Evolutionary conservation across 1,140 invertebrate species (phyloP).

Genomic region (Drosophila teissieri): DNA sequence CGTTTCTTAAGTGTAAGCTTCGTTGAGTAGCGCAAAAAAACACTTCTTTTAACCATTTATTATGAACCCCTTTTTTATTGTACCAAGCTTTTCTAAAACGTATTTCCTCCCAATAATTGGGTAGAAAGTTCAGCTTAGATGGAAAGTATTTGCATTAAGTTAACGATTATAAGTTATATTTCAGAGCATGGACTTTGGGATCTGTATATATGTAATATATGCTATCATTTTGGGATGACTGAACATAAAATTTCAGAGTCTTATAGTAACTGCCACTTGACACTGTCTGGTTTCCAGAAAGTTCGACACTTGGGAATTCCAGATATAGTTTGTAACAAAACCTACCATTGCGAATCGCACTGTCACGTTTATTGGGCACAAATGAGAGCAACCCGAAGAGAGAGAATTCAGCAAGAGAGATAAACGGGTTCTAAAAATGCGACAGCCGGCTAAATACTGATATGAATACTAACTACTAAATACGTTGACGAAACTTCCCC

Average conservation of each 20-base stretch:
- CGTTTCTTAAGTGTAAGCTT: neutral
- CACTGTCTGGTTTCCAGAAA: neutral
- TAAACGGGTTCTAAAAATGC: conserved; percentile 38
- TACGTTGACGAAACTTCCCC: conserved; percentile 17
- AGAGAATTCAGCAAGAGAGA: neutral
- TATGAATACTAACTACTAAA: conserved; percentile 1
- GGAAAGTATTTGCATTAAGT: no score
- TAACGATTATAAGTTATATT: no score
- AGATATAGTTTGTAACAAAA: neutral
- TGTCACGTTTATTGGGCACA: conserved; percentile 15
- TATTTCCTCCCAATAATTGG: no score
- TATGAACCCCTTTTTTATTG: no score
- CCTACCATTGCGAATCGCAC: conserved; percentile 22
- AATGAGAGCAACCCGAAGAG: conserved; percentile 3
- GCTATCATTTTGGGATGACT: neutral
- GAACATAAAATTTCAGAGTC: no score
- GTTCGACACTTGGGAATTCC: neutral
- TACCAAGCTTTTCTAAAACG: no score
- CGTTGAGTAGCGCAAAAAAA: no score
- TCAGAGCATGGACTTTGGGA: no score
- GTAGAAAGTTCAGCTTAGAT: no score
- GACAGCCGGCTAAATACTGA: conserved; percentile 13
- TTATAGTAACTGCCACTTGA: neutral
- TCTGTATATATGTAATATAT: no score
- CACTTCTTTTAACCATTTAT: no score